Evolutionary conservation across 2,797 vertebrate species (phyloP).

Genomic region (Serranus cabrilla): DNA sequence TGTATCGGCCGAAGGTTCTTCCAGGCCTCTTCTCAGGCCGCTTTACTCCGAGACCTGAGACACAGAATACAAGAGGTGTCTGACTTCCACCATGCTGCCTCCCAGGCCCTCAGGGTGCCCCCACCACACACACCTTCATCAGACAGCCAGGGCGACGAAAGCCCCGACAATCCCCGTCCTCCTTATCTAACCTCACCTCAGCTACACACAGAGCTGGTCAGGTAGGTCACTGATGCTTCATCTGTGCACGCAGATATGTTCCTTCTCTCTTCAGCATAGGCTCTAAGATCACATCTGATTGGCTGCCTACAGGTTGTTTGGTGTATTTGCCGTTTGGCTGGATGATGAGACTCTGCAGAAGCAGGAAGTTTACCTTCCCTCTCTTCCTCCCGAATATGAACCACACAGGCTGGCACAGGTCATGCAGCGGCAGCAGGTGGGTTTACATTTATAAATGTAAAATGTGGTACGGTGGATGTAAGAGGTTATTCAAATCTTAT

Average conservation of each 20-base stretch:
- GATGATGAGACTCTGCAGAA: constrained; percentile 96
- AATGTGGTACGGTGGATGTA: no score
- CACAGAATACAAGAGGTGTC: constrained; percentile 92
- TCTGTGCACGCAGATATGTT: neutral
- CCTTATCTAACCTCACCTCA: constrained; percentile 91
- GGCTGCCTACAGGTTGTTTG: constrained; percentile 89
- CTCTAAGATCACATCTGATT: constrained; percentile 12
- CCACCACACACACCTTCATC: constrained; percentile 75
- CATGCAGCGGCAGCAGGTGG: constrained; percentile 93
- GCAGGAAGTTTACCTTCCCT: constrained; percentile 93
- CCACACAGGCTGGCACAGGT: constrained; percentile 93
- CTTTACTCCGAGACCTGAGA: constrained; percentile 91
- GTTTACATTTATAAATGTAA: constrained; percentile 19
- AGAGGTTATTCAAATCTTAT: neutral
- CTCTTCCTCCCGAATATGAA: constrained; percentile 94
- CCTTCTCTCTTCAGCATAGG: neutral
- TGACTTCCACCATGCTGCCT: constrained; percentile 95
- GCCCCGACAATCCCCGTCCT: constrained; percentile 56
- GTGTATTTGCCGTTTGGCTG: constrained; percentile 93
- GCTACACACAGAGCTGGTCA: constrained; percentile 94
- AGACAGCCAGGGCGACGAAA: constrained; percentile 77
- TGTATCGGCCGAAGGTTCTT: constrained; percentile 96
- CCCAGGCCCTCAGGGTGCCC: constrained; percentile 91
- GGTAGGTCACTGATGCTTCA: constrained; percentile 78
- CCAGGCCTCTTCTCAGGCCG: constrained; percentile 86